Conservation (phyloP, 2,888 invertebrate species). For the Poecilobothrus nobilitatus region DNA sequence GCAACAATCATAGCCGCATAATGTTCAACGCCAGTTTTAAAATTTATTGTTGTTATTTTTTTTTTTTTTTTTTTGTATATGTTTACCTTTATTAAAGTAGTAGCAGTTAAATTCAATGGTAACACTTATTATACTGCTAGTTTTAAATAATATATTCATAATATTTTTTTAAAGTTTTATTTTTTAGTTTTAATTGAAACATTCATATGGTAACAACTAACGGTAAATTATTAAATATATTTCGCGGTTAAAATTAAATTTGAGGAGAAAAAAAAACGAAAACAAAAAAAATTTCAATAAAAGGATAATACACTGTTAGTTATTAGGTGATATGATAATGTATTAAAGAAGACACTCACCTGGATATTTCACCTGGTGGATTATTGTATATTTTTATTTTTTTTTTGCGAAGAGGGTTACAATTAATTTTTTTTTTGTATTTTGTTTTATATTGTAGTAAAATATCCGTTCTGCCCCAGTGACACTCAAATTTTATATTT, state of each 20-base stretch:
- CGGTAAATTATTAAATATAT: neutral
- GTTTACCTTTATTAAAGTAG: neutral
- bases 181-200: neutral
- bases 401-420: too few relatives aligned
- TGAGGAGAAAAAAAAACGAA: neutral
- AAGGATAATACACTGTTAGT: too few relatives aligned
- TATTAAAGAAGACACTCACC: neutral
- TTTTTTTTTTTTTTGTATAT: neutral
- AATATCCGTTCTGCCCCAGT: neutral
- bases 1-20: constrained; percentile 6
- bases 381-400: too few relatives aligned
- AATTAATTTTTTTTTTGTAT: too few relatives aligned
- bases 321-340: too few relatives aligned
- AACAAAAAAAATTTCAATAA: neutral
- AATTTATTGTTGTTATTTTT: neutral
- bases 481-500: neutral
- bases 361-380: neutral
- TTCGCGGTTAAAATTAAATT: neutral
- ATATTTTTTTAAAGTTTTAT: neutral
- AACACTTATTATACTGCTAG: neutral
- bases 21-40: neutral
- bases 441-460: too few relatives aligned
- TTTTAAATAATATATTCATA: neutral
- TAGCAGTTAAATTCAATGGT: neutral
- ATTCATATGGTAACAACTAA: neutral